A percentile compares a stretch with the other conserved stretches of the same genome.
Evolutionary conservation across 1,140 invertebrate species (phyloP).

Genomic region (Phymastichus coffea): DNA sequence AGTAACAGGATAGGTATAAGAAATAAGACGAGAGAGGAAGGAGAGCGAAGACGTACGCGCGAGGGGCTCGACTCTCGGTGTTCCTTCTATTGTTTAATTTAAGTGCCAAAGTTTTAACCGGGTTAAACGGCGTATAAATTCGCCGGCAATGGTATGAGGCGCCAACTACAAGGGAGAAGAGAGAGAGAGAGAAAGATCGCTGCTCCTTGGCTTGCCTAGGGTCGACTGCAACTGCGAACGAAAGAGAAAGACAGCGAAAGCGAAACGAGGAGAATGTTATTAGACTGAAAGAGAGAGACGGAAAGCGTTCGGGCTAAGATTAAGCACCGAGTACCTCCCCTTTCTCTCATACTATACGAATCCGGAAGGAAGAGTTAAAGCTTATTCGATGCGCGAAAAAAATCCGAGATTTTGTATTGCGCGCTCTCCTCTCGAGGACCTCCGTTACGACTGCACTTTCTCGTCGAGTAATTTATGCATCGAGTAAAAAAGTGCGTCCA

Average conservation of each 20-base stretch:
- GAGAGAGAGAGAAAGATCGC: not conserved
- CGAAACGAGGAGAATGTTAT: not conserved
- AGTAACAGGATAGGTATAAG: no score
- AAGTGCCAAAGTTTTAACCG: constrained; percentile 52
- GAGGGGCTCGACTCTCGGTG: constrained; percentile 34
- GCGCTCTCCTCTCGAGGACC: no score
- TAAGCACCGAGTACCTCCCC: no score
- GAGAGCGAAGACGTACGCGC: constrained; percentile 40
- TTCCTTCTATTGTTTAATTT: constrained; percentile 53
- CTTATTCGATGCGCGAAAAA: constrained; percentile 34
- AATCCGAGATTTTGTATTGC: not conserved
- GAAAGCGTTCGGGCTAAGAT: not conserved
- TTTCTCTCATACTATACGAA: no score
- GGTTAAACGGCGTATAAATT: constrained; percentile 48
- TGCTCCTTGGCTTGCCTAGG: not conserved
- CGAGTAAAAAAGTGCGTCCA: no score
- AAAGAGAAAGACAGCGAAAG: not conserved
- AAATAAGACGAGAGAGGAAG: constrained; percentile 5
- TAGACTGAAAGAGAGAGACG: not conserved
- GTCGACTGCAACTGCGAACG: constrained; percentile 4
- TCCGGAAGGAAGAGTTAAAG: constrained; percentile 32
- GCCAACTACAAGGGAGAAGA: not conserved
- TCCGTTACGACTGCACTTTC: no score
- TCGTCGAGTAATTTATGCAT: no score
- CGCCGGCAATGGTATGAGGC: constrained; percentile 10